Percentiles rank a stretch among this genome's conserved stretches.
Conservation (phyloP, 2,113 vertebrate species). For the Megalops atlanticus region DNA sequence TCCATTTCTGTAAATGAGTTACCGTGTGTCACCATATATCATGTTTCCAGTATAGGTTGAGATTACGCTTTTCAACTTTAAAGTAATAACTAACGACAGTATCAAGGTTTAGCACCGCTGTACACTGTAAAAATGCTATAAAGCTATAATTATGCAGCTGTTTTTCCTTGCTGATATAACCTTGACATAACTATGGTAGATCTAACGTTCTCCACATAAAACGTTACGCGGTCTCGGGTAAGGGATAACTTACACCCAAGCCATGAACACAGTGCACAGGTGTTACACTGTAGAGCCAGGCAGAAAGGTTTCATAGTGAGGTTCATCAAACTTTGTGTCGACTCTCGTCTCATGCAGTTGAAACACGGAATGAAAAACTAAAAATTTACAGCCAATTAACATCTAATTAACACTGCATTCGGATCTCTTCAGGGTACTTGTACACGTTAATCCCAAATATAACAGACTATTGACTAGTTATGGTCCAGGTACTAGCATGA, state of each 20-base stretch:
- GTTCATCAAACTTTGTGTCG: slow-evolving; percentile 57
- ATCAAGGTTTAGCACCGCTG: neutral
- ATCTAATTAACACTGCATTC: neutral
- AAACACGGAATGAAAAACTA: neutral
- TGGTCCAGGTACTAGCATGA: too few species aligned
- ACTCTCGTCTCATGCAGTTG: slow-evolving; percentile 42
- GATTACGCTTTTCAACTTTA: neutral
- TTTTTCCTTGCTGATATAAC: neutral
- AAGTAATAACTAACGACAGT: neutral
- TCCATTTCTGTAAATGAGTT: slow-evolving; percentile 58
- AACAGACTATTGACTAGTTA: neutral
- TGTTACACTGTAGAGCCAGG: slow-evolving; percentile 54
- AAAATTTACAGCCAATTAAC: neutral
- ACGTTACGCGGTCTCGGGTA: too few species aligned
- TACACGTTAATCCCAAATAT: neutral
- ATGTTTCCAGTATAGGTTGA: neutral
- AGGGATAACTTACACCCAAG: too few species aligned
- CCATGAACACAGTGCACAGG: neutral
- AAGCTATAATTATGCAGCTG: neutral
- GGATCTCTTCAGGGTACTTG: neutral
- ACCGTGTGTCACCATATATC: slow-evolving; percentile 41
- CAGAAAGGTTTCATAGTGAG: slow-evolving; percentile 54
- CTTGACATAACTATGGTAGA: neutral
- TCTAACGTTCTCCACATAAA: neutral
- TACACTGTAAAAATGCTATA: neutral